phyloP scores from a whole-genome alignment of 2,888 invertebrate genomes.

The Caenorhabditis panamensis region DNA sequence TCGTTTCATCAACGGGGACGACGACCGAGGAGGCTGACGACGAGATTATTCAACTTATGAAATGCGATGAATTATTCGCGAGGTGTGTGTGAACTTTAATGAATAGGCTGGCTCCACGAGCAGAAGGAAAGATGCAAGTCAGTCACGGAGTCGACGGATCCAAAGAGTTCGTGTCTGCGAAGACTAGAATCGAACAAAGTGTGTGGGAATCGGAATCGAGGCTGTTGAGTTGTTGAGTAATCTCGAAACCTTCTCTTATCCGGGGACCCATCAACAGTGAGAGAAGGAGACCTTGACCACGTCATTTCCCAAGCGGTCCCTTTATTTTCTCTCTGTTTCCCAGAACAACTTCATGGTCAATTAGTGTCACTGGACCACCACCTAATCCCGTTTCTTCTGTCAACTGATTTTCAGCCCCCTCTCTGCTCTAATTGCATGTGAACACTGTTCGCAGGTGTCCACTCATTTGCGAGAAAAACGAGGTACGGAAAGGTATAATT shows the following conservation, averaged over 20 bases:
- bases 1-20: slow-evolving; percentile 7
- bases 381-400: too few species aligned
- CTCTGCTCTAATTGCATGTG: background rate
- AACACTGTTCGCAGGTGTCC: background rate
- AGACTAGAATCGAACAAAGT: slow-evolving; percentile 15
- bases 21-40: background rate
- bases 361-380: too few species aligned
- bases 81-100: slow-evolving; percentile 50
- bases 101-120: too few species aligned
- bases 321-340: too few species aligned
- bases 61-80: slow-evolving; percentile 46
- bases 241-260: slow-evolving; percentile 3
- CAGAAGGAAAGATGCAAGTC: slow-evolving; percentile 11
- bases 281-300: slow-evolving; percentile 42
- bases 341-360: background rate
- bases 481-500: background rate
- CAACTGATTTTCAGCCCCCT: background rate
- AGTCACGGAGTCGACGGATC: background rate
- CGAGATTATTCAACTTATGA: slow-evolving; percentile 50
- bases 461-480: slow-evolving; percentile 1
- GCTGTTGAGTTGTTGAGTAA: background rate
- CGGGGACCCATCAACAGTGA: too few species aligned
- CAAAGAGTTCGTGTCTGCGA: slow-evolving; percentile 7
- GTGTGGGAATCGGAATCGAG: slow-evolving; percentile 22
- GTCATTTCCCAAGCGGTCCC: slow-evolving; percentile 17